Base-by-base conservation (phyloP, 2,888 invertebrate genomes). In the Scaeva pyrastri region DNA sequence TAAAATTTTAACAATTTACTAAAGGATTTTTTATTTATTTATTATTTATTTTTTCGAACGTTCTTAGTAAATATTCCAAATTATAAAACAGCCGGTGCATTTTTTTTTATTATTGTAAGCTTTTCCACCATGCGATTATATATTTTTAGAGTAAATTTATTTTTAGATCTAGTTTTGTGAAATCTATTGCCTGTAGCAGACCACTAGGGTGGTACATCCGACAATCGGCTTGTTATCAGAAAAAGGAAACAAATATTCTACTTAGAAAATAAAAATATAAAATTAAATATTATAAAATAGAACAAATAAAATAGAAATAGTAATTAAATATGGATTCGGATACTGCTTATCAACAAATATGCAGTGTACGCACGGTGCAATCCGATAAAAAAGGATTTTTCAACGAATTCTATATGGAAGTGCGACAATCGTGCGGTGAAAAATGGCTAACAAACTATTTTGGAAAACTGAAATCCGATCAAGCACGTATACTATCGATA, bases 351-450 rank as follows among this genome's bases (percentile, higher is more conserved):
- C 94, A 95, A 43, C 93, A 94, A 21, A 93, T 95, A 43, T 97
- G 97, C 92, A 96, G 96, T 89, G 94, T 95, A 89, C 94, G 95
- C 81, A 97, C 97, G 0, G 93, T 97, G 0, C 96, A 96, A 91
- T 95, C 96, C 0, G 95, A 95, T 88, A 93, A 94, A 81, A 95
- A 95, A 89, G 97, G 97, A 0, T 97, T 97, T 91, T 97, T 97
- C 91, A 93, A 94, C 87, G 94, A 94, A 52, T 94, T 96, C 87
- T 94, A 94, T 23, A 94, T 95, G 64, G 93, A 94, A 88, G 94
- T 96, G 21, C 90, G 90, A 68, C 89, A 91, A 66, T 88, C 90
- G 58, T 92, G 92, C 80, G 91, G 92, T 76, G 93, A 93, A 36
- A 91, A 93, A 43, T 96, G 96, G 96, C 92, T 96, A 56, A 91